Base-by-base conservation (phyloP, 2,113 vertebrate species). In the Rattus rattus region DNA sequence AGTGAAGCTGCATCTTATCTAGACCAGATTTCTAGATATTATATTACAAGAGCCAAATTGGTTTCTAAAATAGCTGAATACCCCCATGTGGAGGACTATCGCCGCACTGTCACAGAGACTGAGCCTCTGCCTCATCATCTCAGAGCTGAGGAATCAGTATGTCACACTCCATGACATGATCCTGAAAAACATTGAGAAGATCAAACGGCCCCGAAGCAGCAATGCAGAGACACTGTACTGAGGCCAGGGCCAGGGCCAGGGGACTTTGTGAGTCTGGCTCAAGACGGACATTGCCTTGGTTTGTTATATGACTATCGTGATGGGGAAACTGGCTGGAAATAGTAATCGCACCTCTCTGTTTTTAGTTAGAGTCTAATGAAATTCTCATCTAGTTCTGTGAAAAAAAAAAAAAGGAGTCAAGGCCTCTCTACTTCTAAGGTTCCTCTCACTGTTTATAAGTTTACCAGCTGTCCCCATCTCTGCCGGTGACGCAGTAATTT, bases 21-120 rank as follows among this genome's bases (percentile, higher is more conserved):
- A 97, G 99, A 99, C 98, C 99, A 99, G 99, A 99, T 99, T 98
- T 99, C 99, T 97, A 99, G 99, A 99, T 99, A 99, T 88, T 99
- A 99, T 98, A 99, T 99, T 98, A 99, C 99, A 98, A 99, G 99
- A 98, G 99, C 99, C 98, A 99, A 99, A 98, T 96, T 99, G 99
- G 99, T 99, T 98, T 99, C 99, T 97, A 99, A 99, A 99, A 99
- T 99, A 99, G 99, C 99, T 87, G 99, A 99, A 98, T 99, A 99
- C 98, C 99, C 99, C 97, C 99, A 99, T 77, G 99, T 99, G 99
- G 99, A 99, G 98, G 99, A 99, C 97, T 99, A 99, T 96, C 99
- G 99, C 75, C 99, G 99, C 97, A 99, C 99, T 0, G 99, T 99
- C 98, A 99, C 99, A 0, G 99, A 99, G 98, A 99, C 99, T 54